Evolutionary conservation across 1,140 invertebrate genomes (phyloP), one percentile per base, ranked within the genome.

Genomic region (Drosophila rhopaloa): DNA sequence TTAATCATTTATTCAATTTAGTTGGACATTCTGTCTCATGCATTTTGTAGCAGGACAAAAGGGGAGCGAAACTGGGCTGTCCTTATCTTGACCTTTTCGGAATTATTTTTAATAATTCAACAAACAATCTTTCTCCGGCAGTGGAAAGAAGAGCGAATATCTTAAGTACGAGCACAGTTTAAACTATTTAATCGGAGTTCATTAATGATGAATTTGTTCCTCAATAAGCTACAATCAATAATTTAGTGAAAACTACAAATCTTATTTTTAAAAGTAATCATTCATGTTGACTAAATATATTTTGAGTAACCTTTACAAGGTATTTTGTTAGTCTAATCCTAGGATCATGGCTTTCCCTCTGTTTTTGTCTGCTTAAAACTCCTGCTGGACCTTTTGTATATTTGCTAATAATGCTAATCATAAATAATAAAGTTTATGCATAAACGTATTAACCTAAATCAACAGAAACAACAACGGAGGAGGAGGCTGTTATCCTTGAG

Each of bases 1-100:
- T 86, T 82, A 82, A 86, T 88, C 83, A 88, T 86, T 88, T 88
- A 88, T 88, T 88, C 84, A 88, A 88, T 88, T 89, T 88, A 80
- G 83, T 88, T 88, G 81, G 80, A 88, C 83, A 88, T 88, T 80
- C 73, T 73, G 84, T 56, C 84, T 88, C 79, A 88, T 88, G 79
- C 84, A 88, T 88, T 77, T 88, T 88, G 53, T 61, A 88, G 44
- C 58, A 83, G 74, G 68, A 68, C 54, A 54, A 76, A 76, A 55
- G 41, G 60, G 54, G 47, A 53, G 37, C 24, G 35, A 4, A 35
- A 40, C 41, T 1, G 51, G 51, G 44, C 41, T 67, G 81, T 58
- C 82, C 82, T 85, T 78, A 53, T 60, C 50, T 57, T 76, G 83
- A 88, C 83, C 83, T 88, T 88, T 80, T 74, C 76, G 43, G 57